A percentile compares a stretch with the other conserved stretches of the same genome.
These are phyloP conservation scores for Atrichornis clamosus DNA, from an alignment of 2,113 vertebrate species.

Conservation along the genomic window DNA sequence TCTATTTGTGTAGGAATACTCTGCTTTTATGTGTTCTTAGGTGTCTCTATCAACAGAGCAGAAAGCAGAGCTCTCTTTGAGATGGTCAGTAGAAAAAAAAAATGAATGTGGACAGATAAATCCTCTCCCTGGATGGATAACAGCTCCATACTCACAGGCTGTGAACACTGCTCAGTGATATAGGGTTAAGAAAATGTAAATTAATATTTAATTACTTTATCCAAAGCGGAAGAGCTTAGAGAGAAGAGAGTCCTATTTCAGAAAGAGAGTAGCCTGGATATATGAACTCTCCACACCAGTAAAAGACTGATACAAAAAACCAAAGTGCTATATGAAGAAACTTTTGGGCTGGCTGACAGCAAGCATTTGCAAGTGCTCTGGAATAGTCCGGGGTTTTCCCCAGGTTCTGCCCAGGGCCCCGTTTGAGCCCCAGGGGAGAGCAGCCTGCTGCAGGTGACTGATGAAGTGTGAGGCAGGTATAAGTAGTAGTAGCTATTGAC, in stretches of 20 bases:
- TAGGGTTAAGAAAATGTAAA: not conserved
- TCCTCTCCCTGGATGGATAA: not conserved
- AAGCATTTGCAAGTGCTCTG: not conserved
- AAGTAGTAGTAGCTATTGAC: not conserved
- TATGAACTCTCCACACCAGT: not conserved
- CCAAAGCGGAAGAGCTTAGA: not conserved
- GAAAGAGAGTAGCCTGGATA: not conserved
- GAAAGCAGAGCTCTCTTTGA: not conserved
- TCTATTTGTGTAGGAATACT: not conserved
- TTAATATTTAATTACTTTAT: not conserved
- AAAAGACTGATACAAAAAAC: not conserved
- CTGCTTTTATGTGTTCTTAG: not conserved
- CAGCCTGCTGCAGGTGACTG: not conserved
- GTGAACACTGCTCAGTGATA: not conserved
- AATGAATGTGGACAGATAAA: rapidly evolving
- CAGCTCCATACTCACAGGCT: not conserved
- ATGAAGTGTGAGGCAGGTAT: not conserved
- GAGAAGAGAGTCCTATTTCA: not conserved
- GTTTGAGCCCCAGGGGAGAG: not conserved
- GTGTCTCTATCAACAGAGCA: not conserved
- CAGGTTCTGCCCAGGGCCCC: not conserved
- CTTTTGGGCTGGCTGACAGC: not conserved
- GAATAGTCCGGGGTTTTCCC: not conserved
- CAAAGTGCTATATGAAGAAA: not conserved
- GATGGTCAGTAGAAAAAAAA: not conserved